These are phyloP conservation scores for Eclectus roratus DNA, from an alignment of 2,113 vertebrate species.

Conservation along the genomic window DNA sequence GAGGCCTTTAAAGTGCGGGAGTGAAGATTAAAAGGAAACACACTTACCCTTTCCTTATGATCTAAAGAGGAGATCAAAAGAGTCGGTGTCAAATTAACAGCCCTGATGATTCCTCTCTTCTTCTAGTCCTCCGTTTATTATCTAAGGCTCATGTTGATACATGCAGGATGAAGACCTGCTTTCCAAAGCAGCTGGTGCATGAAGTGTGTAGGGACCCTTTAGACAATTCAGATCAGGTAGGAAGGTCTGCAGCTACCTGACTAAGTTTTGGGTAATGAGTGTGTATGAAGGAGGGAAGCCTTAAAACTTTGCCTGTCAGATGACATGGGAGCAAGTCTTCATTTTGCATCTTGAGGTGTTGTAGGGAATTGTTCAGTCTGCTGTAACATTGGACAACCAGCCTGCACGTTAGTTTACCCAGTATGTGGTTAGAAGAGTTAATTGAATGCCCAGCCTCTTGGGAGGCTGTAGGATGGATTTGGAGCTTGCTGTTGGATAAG, in stretches of 20 bases:
- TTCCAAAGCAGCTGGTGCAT: neutral
- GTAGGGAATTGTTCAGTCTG: neutral
- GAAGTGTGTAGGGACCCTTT: neutral
- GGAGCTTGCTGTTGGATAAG: neutral
- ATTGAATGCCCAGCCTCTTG: neutral
- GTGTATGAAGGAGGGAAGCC: neutral
- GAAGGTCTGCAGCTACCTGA: neutral
- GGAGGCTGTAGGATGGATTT: neutral
- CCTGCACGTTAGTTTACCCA: neutral
- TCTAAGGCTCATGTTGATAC: conserved; percentile 53
- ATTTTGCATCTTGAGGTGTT: accelerated
- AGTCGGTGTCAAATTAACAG: conserved; percentile 71
- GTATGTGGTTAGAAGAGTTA: neutral
- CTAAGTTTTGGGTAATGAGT: accelerated
- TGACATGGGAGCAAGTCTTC: accelerated
- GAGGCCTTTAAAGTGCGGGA: conserved; percentile 80
- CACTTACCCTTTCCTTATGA: conserved; percentile 77
- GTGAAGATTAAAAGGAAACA: conserved; percentile 80
- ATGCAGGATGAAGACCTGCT: neutral
- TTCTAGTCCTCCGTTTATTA: conserved; percentile 59
- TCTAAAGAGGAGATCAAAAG: conserved; percentile 79
- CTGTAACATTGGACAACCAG: neutral
- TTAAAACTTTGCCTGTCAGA: neutral
- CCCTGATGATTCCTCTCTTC: conserved; percentile 69
- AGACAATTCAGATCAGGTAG: neutral